Percentiles rank a stretch among this genome's conserved stretches.
Evolutionary conservation across 2,797 vertebrate genomes (phyloP).

Genomic region (Knipowitschia caucasica): DNA sequence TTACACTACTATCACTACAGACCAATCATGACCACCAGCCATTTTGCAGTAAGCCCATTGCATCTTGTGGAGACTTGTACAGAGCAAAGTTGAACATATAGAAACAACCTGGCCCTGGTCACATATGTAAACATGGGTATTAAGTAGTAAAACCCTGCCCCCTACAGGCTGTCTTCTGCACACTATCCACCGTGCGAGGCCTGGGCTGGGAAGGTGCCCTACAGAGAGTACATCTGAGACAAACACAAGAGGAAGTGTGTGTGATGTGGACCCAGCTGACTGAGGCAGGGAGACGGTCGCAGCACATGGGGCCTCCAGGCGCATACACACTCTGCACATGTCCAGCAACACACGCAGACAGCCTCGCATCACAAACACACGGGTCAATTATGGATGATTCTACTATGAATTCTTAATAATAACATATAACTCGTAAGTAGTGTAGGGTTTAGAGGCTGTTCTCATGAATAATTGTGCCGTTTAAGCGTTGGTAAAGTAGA

Average conservation of each 20-base stretch:
- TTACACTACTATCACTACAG: not conserved
- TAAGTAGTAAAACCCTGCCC: conserved; percentile 79
- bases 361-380: conserved; percentile 7
- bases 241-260: conserved; percentile 28
- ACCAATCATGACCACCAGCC: not conserved
- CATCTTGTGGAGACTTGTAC: too few species aligned
- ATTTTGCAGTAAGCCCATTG: too few species aligned
- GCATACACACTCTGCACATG: conserved; percentile 61
- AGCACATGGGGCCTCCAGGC: conserved; percentile 46
- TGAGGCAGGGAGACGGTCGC: conserved; percentile 43
- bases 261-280: conserved; percentile 42
- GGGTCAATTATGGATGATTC: not conserved
- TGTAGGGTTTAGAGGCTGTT: too few species aligned
- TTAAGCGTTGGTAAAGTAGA: too few species aligned
- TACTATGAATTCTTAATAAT: too few species aligned
- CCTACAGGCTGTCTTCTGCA: conserved; percentile 72
- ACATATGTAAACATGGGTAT: conserved; percentile 53
- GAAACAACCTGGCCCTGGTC: conserved; percentile 28
- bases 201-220: conserved; percentile 15
- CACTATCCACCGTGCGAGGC: conserved; percentile 23
- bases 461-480: too few species aligned
- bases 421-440: too few species aligned
- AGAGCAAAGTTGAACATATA: conserved; percentile 2
- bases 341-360: conserved; percentile 52
- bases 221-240: conserved; percentile 29